Percentiles rank a stretch among this genome's conserved stretches.
Conservation (phyloP, 64 coral and sea anemone genomes). For the Actinia equina region DNA sequence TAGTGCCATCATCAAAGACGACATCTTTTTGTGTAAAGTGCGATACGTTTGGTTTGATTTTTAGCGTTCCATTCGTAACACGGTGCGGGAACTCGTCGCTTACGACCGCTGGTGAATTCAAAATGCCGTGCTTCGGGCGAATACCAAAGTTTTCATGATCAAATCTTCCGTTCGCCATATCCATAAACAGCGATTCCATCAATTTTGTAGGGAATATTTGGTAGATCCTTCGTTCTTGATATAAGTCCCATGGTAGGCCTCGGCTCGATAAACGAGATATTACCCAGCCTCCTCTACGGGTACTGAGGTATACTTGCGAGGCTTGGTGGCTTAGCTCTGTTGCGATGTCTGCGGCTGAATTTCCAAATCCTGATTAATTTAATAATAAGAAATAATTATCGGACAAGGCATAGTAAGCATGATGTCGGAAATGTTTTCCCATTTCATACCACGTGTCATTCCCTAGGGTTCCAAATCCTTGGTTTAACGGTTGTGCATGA, state of each 20-base stretch:
- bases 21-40: constrained; percentile 42
- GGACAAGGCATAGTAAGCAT: too few relatives aligned
- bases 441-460: too few relatives aligned
- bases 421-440: too few relatives aligned
- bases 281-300: constrained; percentile 88
- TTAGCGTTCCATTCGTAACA: constrained; percentile 59
- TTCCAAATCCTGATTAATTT: constrained; percentile 65
- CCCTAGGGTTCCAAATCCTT: too few relatives aligned
- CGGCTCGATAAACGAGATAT: constrained; percentile 59
- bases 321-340: constrained; percentile 83
- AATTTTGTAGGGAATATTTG: constrained; percentile 21
- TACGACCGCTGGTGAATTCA: constrained; percentile 50
- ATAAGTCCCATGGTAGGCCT: constrained; percentile 63
- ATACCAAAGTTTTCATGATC: constrained; percentile 25
- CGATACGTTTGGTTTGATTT: constrained; percentile 46
- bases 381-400: too few relatives aligned
- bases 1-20: constrained; percentile 47
- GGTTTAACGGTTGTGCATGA: too few relatives aligned
- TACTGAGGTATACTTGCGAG: constrained; percentile 78
- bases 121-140: neutral
- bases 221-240: constrained; percentile 40
- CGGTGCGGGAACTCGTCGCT: constrained; percentile 63
- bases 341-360: constrained; percentile 84
- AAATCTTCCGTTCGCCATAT: constrained; percentile 8
- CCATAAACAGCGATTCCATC: neutral